Percentiles rank a stretch among this genome's conserved stretches.
Evolutionary conservation across 2,113 vertebrate species (phyloP).

Genomic region (Thomomys bottae): DNA sequence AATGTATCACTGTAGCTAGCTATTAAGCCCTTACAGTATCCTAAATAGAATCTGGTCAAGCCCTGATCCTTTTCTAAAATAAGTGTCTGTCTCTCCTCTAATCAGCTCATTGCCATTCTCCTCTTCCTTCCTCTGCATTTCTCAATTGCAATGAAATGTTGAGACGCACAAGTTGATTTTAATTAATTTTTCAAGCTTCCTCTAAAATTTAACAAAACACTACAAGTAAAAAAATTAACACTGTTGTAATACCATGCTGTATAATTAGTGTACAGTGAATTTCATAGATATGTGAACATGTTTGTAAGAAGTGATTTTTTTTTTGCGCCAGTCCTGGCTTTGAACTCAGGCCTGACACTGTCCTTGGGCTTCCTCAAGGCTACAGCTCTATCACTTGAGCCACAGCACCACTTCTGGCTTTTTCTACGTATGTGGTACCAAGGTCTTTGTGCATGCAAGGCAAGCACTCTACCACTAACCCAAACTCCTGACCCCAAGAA

Average conservation of each 20-base stretch:
- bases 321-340: too few species aligned
- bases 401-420: too few species aligned
- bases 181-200: slow-evolving; percentile 67
- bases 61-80: not conserved
- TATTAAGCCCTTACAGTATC: slow-evolving; percentile 30
- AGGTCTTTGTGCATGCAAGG: too few species aligned
- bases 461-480: too few species aligned
- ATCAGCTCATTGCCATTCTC: not conserved
- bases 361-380: too few species aligned
- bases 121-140: not conserved
- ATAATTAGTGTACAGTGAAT: slow-evolving; percentile 49
- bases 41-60: not conserved
- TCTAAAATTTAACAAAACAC: slow-evolving; percentile 55
- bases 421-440: too few species aligned
- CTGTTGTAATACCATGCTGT: slow-evolving; percentile 1
- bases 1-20: slow-evolving; percentile 28
- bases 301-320: slow-evolving; percentile 61
- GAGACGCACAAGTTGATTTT: slow-evolving; percentile 46
- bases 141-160: slow-evolving; percentile 26
- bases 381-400: too few species aligned
- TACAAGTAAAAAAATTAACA: slow-evolving; percentile 46
- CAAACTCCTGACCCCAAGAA: too few species aligned
- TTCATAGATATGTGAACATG: not conserved
- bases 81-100: not conserved
- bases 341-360: too few species aligned